Evolutionary conservation across 2,888 invertebrate genomes (phyloP).

Genomic region (Cheilosia soror): DNA sequence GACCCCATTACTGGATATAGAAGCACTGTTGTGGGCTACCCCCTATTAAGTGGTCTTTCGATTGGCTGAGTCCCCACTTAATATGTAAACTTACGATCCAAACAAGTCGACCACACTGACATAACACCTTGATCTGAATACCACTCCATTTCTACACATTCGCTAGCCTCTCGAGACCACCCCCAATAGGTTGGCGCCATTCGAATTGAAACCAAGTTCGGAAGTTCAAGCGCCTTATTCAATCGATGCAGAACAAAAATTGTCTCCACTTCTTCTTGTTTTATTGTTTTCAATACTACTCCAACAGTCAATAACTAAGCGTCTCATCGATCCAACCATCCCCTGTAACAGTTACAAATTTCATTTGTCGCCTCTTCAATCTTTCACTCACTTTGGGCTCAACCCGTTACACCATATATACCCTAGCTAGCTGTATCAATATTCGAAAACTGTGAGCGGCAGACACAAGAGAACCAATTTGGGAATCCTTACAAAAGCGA

Average conservation of each 20-base stretch:
- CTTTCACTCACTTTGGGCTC: conserved; percentile 59
- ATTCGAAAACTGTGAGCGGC: conserved; percentile 14
- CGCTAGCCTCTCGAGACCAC: background rate
- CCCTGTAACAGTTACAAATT: conserved; percentile 56
- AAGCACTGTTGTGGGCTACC: no score
- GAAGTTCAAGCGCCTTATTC: conserved; percentile 50
- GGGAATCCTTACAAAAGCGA: conserved; percentile 63
- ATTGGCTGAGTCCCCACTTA: conserved; percentile 9
- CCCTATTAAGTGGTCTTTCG: background rate
- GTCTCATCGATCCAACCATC: conserved; percentile 36
- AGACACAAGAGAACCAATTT: conserved; percentile 46
- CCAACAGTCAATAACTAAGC: conserved; percentile 23
- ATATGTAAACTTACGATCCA: conserved; percentile 25
- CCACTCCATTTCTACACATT: background rate
- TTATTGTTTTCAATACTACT: background rate
- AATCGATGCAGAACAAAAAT: conserved; percentile 25
- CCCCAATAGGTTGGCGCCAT: background rate
- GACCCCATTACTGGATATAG: no score
- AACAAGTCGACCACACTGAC: conserved; percentile 8
- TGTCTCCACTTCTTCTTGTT: background rate
- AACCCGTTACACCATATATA: conserved; percentile 58
- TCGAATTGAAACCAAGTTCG: conserved; percentile 62
- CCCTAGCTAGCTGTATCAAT: conserved; percentile 45
- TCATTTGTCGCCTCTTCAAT: conserved; percentile 63
- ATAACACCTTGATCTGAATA: conserved; percentile 42